Percentiles rank a stretch among this genome's conserved stretches.
These are phyloP conservation scores for Pluvialis apricaria DNA, from an alignment of 2,113 vertebrate genomes.

Conservation along the genomic window DNA sequence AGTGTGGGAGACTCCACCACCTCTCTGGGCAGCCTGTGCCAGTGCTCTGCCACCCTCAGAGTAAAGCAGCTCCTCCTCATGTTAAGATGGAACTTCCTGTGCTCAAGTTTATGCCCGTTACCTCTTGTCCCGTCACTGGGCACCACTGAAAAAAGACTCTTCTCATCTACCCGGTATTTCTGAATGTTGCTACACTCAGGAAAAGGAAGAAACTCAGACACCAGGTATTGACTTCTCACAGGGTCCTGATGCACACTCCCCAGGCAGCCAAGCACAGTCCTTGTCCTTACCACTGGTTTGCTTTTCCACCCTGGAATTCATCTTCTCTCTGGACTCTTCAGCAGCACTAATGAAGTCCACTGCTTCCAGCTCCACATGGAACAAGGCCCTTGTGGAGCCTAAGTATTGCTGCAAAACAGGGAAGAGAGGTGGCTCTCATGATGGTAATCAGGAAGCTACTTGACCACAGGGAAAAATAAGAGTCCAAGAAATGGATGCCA, in stretches of 20 bases:
- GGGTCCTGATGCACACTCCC: not conserved
- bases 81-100: too few relatives aligned
- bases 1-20: too few relatives aligned
- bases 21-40: too few relatives aligned
- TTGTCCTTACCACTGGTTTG: slow-evolving; percentile 76
- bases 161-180: too few relatives aligned
- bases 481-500: not conserved
- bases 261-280: not conserved
- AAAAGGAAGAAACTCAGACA: not conserved
- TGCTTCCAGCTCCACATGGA: slow-evolving; percentile 76
- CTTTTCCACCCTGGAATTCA: slow-evolving; percentile 83
- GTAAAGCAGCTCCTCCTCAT: too few relatives aligned
- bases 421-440: not conserved
- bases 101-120: too few relatives aligned
- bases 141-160: too few relatives aligned
- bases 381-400: slow-evolving; percentile 73
- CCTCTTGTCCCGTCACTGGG: too few relatives aligned
- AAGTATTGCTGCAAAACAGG: slow-evolving; percentile 71
- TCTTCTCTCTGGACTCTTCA: slow-evolving; percentile 75
- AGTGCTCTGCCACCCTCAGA: too few relatives aligned
- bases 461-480: not conserved
- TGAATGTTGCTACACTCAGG: not conserved
- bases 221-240: not conserved
- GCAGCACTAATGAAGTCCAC: slow-evolving; percentile 77
- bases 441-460: not conserved